Base-by-base conservation (phyloP, 1,140 invertebrate species). In the Parapsyche elsis region DNA sequence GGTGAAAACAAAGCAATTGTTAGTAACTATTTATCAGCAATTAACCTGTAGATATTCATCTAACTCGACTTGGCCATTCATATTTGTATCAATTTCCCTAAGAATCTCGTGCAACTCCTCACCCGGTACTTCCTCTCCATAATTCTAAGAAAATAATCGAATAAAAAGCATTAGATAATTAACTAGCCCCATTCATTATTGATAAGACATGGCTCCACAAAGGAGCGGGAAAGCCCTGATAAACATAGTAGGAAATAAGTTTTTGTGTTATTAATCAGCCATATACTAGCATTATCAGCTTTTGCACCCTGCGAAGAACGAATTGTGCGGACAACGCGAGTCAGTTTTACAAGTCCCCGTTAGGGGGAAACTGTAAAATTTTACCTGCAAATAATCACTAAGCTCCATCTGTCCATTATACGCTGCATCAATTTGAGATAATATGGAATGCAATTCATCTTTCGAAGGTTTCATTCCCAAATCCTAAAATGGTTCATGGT, bases 31-130 rank as follows among this genome's bases (percentile, higher is more conserved):
- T 57, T 75, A 75, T 53, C 24, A 75, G 73, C 73, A 21, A 53
- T 73, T 81, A 92, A 99, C 98, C 95, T 99, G 97, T 86, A 99
- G 91, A 89, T 99, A 99, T 90, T 99, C 98, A 87, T 98, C 97
- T 85, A 99, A 92, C 89, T 99, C 98, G 86, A 99, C 96, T 91
- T 99, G 96, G 85, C 98, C 98, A 90, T 99, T 99, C 93, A 97
- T 97, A 90, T 99, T 99, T 85, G 98, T 95, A 91, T 99, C 98
- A 86, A 99, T 98, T 92, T 99, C 98, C 87, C 92, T 94, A 80
- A 99, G 92, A 87, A 99, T 98, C 88, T 99, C 97, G 90, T 99
- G 98, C 84, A 99, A 91, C 89, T 98, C 94, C 88, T 98, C 96
- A 74, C 98, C 98, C 79, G 95, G 93, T 80, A 99, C 94, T 84